phyloP scores from a whole-genome alignment of 1,140 invertebrate genomes.

The Liolophura sinensis region DNA sequence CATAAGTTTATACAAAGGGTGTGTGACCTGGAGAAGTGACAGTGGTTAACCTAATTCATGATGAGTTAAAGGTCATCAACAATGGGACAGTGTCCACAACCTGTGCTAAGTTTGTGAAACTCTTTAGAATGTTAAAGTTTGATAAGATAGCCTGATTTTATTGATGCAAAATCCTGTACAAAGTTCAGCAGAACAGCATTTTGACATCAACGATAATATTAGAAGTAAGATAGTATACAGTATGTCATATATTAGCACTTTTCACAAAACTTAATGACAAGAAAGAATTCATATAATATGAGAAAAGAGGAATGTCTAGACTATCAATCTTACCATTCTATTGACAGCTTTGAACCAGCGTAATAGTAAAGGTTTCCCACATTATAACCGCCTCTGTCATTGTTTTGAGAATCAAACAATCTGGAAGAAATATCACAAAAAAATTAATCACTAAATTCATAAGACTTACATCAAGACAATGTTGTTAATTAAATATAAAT shows the following conservation, averaged over 20 bases:
- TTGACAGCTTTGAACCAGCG: conserved; percentile 37
- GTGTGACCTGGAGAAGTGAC: not conserved
- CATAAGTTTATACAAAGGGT: too few species aligned
- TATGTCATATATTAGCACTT: too few species aligned
- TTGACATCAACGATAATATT: too few species aligned
- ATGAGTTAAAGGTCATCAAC: not conserved
- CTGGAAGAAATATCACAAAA: conserved; percentile 31
- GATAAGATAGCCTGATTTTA: not conserved
- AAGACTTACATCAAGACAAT: not conserved
- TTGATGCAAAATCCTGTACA: not conserved
- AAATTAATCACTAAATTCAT: conserved; percentile 5
- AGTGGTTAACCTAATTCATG: conserved; percentile 1
- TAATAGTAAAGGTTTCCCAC: conserved; percentile 51
- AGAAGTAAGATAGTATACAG: too few species aligned
- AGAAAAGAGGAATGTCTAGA: not conserved
- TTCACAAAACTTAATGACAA: too few species aligned
- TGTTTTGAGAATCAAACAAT: conserved; percentile 56
- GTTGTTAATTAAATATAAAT: not conserved
- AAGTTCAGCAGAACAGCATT: not conserved
- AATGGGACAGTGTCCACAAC: not conserved
- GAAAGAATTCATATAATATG: not conserved
- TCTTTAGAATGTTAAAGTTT: not conserved
- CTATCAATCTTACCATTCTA: conserved; percentile 44
- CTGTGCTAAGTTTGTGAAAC: not conserved
- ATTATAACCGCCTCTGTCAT: conserved; percentile 54